Evolutionary conservation across 2,888 invertebrate species (phyloP).

Genomic region (Thymelicus sylvestris): DNA sequence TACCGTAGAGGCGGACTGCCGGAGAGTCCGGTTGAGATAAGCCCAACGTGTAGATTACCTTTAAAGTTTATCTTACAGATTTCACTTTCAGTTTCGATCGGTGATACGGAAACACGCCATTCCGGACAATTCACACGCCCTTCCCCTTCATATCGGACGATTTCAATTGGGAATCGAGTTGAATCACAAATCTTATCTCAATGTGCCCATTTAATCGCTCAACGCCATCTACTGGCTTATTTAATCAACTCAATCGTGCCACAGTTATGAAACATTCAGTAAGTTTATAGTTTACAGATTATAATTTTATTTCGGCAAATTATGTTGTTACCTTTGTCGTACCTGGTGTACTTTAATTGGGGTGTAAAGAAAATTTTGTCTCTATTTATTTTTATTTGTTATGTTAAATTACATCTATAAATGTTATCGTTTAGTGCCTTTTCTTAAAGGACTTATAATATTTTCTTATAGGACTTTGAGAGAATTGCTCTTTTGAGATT

Average conservation of each 20-base stretch:
- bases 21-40: too few relatives aligned
- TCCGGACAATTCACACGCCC: conserved; percentile 13
- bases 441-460: too few relatives aligned
- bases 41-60: background rate
- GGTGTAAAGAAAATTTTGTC: too few relatives aligned
- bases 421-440: too few relatives aligned
- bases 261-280: conserved; percentile 13
- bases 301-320: too few relatives aligned
- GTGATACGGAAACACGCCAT: background rate
- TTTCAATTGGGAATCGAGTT: conserved; percentile 58
- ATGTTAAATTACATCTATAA: too few relatives aligned
- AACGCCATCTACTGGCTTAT: conserved; percentile 71
- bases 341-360: too few relatives aligned
- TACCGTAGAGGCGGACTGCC: too few relatives aligned
- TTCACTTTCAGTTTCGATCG: conserved; percentile 7
- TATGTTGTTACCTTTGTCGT: too few relatives aligned
- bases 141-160: conserved; percentile 36
- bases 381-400: too few relatives aligned
- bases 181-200: conserved; percentile 59
- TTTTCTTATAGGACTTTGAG: too few relatives aligned
- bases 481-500: too few relatives aligned
- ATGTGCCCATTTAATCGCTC: conserved; percentile 71
- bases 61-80: conserved; percentile 12
- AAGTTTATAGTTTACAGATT: background rate
- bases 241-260: conserved; percentile 1